These are phyloP conservation scores for Catonia carolina DNA, from an alignment of 2,888 invertebrate species.

Conservation along the genomic window DNA sequence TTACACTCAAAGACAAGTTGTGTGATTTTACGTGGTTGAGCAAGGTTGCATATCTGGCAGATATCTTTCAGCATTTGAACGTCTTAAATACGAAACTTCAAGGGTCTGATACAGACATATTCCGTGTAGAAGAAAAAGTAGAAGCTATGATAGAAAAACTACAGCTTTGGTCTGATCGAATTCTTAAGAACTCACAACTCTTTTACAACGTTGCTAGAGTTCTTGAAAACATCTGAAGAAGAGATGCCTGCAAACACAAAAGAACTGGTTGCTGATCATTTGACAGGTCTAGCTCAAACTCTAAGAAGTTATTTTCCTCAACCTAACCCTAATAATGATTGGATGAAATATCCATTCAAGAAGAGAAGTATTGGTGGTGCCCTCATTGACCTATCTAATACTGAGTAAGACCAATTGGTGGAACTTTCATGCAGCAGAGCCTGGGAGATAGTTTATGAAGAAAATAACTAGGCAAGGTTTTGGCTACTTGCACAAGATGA, in stretches of 20 bases:
- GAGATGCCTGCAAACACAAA: constrained; percentile 2
- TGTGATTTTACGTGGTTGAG: constrained; percentile 22
- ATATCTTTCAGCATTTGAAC: constrained; percentile 30
- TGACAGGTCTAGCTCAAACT: constrained; percentile 11
- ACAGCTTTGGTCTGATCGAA: constrained; percentile 14
- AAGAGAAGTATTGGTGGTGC: too few species aligned
- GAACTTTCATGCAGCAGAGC: too few species aligned
- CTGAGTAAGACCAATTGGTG: too few species aligned
- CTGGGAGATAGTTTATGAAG: too few species aligned
- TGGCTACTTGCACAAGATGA: constrained; percentile 10
- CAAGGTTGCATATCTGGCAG: constrained; percentile 27
- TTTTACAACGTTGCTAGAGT: constrained; percentile 9
- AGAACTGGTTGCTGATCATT: constrained; percentile 10
- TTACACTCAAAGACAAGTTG: constrained; percentile 25
- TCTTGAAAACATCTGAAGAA: constrained; percentile 7
- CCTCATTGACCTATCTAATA: too few species aligned
- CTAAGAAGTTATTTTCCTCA: constrained; percentile 15
- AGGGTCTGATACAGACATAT: constrained; percentile 15
- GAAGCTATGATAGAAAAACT: constrained; percentile 15
- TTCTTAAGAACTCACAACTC: constrained; percentile 5
- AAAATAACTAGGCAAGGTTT: too few species aligned
- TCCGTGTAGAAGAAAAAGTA: constrained; percentile 17
- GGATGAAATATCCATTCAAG: too few species aligned
- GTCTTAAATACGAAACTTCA: constrained; percentile 15
- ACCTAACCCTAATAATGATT: too few species aligned